These are phyloP conservation scores for Lepidochrysops patricia DNA, from an alignment of 2,888 invertebrate genomes.

Conservation along the genomic window DNA sequence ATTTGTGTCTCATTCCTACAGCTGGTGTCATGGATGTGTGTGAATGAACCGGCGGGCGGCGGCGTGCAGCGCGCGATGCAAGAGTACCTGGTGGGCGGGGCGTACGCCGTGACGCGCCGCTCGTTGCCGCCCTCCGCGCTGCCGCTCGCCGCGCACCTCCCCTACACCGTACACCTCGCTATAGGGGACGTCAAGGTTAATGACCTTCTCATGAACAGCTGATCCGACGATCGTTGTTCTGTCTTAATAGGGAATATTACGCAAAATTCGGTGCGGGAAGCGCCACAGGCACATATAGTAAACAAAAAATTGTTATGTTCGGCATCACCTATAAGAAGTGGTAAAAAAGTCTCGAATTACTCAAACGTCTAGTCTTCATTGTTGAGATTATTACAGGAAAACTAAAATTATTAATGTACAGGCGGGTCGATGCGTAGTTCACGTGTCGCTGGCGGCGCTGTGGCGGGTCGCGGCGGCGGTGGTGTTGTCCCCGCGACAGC, in stretches of 20 bases:
- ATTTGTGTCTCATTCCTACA: constrained; percentile 29
- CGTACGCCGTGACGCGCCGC: constrained; percentile 81
- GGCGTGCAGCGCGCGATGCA: constrained; percentile 81
- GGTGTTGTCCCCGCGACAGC: constrained; percentile 87
- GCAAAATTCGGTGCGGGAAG: no score
- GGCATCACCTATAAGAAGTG: no score
- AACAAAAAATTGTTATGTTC: no score
- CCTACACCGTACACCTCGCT: constrained; percentile 78
- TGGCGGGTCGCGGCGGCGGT: constrained; percentile 83
- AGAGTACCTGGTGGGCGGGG: constrained; percentile 86
- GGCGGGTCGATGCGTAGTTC: constrained; percentile 44
- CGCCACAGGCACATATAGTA: no score
- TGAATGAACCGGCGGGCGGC: constrained; percentile 49
- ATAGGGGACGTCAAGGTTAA: constrained; percentile 78
- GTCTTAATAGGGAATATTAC: no score
- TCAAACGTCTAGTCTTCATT: no score
- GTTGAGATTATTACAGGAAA: no score
- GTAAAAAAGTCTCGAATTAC: no score
- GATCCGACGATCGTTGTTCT: no score
- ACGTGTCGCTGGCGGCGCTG: constrained; percentile 81
- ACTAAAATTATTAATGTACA: no score
- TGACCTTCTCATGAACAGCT: constrained; percentile 23
- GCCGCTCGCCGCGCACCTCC: constrained; percentile 79
- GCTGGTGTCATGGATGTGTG: constrained; percentile 74
- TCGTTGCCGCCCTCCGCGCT: constrained; percentile 82